Evolutionary conservation across 1,140 invertebrate species (phyloP), one percentile per base, ranked within the genome.

Genomic region (Apis laboriosa): DNA sequence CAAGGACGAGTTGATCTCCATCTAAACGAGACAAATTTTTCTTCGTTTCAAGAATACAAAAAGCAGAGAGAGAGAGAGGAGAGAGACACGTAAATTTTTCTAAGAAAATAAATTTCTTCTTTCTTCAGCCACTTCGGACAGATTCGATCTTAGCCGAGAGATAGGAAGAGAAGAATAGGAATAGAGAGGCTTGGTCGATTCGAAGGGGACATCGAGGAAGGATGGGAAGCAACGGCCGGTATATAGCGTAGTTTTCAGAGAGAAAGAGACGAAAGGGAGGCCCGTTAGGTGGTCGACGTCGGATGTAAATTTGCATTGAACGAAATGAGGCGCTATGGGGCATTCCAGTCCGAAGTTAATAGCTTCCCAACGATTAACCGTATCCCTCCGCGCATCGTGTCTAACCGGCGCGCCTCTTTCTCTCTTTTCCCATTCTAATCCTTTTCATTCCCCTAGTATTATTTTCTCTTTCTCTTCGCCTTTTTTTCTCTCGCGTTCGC

Each of bases 291-390:
- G 86, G 87, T 71, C 84, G 84, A 86, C 87, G 88, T 89, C 80
- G 88, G 86, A 83, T 86, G 88, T 92, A 91, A 94, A 92, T 94
- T 93, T 92, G 91, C 92, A 93, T 94, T 91, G 92, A 92, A 91
- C 91, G 90, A 91, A 93, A 92, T 91, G 91, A 92, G 91, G 87
- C 88, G 88, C 90, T 91, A 91, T 89, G 88, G 88, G 88, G 88
- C 92, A 94, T 94, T 93, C 93, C 93, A 92, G 90, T 88, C 87
- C 88, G 85, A 91, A 93, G 92, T 94, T 94, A 93, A 94, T 93
- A 93, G 93, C 92, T 92, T 92, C 83, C 90, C 91, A 93, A 93
- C 93, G 92, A 93, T 94, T 93, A 94, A 94, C 91, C 90, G 92
- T 93, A 91, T 90, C 89, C 88, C 91, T 88, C 88, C 85, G 68